Conservation (phyloP, 2,888 invertebrate genomes). For the Troides oblongomaculatus region DNA sequence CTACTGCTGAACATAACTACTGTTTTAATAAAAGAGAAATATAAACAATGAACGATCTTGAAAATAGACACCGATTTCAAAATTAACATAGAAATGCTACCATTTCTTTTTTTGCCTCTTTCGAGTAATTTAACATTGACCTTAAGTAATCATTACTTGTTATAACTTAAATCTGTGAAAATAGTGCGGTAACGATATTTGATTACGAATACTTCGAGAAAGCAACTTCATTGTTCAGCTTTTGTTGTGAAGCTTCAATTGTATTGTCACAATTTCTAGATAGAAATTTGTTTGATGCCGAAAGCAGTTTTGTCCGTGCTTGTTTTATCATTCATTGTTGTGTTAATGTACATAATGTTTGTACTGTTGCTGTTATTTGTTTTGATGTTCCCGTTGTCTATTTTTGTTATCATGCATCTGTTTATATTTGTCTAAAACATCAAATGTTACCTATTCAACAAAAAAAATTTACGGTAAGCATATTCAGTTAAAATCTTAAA, state of each 20-base stretch:
- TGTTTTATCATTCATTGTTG: slow-evolving; percentile 14
- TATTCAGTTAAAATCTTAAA: background rate
- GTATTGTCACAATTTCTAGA: slow-evolving; percentile 8
- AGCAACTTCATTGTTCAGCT: slow-evolving; percentile 19
- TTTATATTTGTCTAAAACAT: background rate
- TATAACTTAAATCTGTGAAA: background rate
- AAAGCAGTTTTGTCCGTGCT: slow-evolving; percentile 15
- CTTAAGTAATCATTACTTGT: background rate
- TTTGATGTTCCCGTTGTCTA: slow-evolving; percentile 1
- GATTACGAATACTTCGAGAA: background rate
- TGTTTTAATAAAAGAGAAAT: background rate
- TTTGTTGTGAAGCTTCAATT: slow-evolving; percentile 19
- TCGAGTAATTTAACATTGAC: background rate
- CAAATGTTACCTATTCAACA: background rate
- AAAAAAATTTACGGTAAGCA: background rate
- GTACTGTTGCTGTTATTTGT: slow-evolving; percentile 6
- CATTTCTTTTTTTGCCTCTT: background rate
- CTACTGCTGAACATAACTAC: too few relatives aligned
- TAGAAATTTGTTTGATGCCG: slow-evolving; percentile 5
- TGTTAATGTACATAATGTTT: slow-evolving; percentile 15
- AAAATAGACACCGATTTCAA: background rate
- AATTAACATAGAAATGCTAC: background rate
- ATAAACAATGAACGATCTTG: background rate
- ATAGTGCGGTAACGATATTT: background rate
- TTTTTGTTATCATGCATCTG: slow-evolving; percentile 2